Evolutionary conservation across 2,113 vertebrate genomes (phyloP).

Genomic region (Pica pica): DNA sequence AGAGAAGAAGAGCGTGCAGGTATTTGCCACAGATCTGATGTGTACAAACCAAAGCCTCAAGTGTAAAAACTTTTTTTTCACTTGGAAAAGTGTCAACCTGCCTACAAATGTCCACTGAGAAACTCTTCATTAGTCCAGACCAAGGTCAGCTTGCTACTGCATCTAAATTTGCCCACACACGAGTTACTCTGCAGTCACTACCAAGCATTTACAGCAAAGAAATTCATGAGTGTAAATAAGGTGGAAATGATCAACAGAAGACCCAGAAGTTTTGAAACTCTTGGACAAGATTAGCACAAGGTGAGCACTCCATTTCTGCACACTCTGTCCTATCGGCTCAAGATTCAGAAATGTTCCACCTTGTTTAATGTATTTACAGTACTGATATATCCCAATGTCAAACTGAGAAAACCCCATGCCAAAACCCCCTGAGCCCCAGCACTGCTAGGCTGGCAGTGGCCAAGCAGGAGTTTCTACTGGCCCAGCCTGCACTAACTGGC

Average conservation of each 20-base stretch:
- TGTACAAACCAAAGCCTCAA: background rate
- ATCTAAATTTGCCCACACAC: background rate
- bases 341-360: background rate
- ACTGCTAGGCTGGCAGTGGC: background rate
- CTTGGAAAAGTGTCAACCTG: background rate
- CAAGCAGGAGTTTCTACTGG: background rate
- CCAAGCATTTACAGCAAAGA: background rate
- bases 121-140: constrained; percentile 17
- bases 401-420: background rate
- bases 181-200: background rate
- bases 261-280: background rate
- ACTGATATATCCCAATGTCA: background rate
- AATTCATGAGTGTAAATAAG: background rate
- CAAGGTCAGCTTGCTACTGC: background rate
- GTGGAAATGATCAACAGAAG: background rate
- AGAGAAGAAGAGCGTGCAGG: background rate
- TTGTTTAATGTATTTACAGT: background rate
- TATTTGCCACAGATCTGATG: background rate
- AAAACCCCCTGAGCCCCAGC: background rate
- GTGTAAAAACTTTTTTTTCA: background rate
- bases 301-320: background rate
- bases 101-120: constrained; percentile 32
- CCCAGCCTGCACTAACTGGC: background rate
- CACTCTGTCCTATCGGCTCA: background rate
- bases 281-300: background rate